Evolutionary conservation across 1,140 invertebrate species (phyloP), one percentile per base, ranked within the genome.

Genomic region (Pygmarrhopalites habei): DNA sequence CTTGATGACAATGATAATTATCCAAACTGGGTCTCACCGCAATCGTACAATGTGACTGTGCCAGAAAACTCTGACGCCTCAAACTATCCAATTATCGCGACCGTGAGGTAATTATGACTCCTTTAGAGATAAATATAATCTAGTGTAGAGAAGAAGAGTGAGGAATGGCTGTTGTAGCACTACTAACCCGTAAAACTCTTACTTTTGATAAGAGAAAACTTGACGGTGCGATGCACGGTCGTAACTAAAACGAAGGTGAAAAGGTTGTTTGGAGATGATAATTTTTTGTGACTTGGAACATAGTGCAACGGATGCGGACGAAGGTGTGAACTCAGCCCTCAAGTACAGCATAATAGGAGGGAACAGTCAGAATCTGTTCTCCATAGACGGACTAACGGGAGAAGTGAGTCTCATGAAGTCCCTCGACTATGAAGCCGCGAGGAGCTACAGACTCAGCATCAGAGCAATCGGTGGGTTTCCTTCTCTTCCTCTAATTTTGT

Each of bases 311-410:
- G 95, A 98, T 76, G 85, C 84, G 2, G 94, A 98, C 77, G 83
- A 86, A 21, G 93, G 92, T 0, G 80, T 85, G n/a, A 98, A 98
- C 78, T 87, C 90, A 1, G 87, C 89, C 0, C 86, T 98, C 14
- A 79, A 90, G 10, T 98, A 95, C 77, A 89, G 89, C 0, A 92
- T 98, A 56, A 95, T 95, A 65, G 91, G 92, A 14, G 93, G 94
- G 0, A 96, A 97, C 75, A 89, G 85, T 0, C 90, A 93, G 73
- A 88, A 90, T 58, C 90, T 91, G 66, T 98, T 98, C 74, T 86
- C 87, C 1, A 95, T 98, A 15, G 91, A 97, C 75, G 87, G 86
- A n/a, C 81, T 91, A 70, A 91, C 86, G 61, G 95, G 94, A 0
- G 88, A 95, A 72, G 85, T 98, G 1, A 86, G 85, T 7, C 78